Percentiles rank a stretch among this genome's conserved stretches.
These are phyloP conservation scores for Tortrix viridana DNA, from an alignment of 2,888 invertebrate species.

Conservation along the genomic window DNA sequence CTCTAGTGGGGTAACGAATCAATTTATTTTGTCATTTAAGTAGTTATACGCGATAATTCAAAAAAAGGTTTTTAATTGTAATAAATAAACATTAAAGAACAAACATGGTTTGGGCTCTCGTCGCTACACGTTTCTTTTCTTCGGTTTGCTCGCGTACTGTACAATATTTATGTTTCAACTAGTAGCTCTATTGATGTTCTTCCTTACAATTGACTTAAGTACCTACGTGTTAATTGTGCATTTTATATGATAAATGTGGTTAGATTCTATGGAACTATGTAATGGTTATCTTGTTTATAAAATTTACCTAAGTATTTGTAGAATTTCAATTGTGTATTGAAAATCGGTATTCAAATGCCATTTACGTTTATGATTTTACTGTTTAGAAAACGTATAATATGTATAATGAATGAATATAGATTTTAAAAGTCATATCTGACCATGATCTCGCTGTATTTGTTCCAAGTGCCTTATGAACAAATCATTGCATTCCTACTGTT, in stretches of 20 bases:
- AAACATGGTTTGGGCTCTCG: too few species aligned
- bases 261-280: slow-evolving; percentile 69
- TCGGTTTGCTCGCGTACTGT: slow-evolving; percentile 37
- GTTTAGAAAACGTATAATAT: slow-evolving; percentile 22
- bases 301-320: slow-evolving; percentile 46
- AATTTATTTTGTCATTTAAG: too few species aligned
- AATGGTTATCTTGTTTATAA: slow-evolving; percentile 67
- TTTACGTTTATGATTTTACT: slow-evolving; percentile 20
- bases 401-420: slow-evolving; percentile 8
- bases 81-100: too few species aligned
- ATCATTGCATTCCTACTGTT: slow-evolving; percentile 73
- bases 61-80: too few species aligned
- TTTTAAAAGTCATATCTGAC: slow-evolving; percentile 46
- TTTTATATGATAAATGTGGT: slow-evolving; percentile 60
- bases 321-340: slow-evolving; percentile 43
- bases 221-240: slow-evolving; percentile 65
- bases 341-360: slow-evolving; percentile 5
- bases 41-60: too few species aligned
- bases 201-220: slow-evolving; percentile 58
- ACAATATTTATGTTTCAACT: slow-evolving; percentile 46
- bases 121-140: too few species aligned
- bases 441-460: slow-evolving; percentile 74
- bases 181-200: slow-evolving; percentile 56
- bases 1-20: too few species aligned
- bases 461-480: slow-evolving; percentile 83